Evolutionary conservation across 2,797 vertebrate species (phyloP).

Genomic region (Enteromius viviparus): DNA sequence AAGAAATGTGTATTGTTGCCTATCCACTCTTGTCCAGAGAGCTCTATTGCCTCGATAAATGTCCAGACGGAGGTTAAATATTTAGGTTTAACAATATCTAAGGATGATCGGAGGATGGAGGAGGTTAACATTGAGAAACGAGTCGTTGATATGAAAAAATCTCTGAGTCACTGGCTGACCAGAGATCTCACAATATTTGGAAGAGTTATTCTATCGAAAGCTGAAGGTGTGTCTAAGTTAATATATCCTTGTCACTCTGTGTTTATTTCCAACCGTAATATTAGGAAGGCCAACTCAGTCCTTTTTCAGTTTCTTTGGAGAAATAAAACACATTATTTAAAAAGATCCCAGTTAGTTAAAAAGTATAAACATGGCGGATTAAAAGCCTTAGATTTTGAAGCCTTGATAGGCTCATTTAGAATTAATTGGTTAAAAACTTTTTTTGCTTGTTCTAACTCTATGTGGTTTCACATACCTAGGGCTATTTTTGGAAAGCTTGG

Average conservation of each 20-base stretch:
- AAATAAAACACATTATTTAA: too few species aligned
- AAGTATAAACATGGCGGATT: neutral
- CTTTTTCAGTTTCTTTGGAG: too few species aligned
- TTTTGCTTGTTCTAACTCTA: neutral
- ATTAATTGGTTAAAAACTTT: neutral
- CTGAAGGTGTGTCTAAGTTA: neutral
- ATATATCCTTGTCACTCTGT: neutral
- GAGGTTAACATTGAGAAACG: neutral
- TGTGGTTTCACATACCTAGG: constrained; percentile 11
- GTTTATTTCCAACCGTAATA: neutral
- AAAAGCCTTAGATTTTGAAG: neutral
- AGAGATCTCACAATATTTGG: constrained; percentile 1
- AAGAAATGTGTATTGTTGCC: constrained; percentile 1
- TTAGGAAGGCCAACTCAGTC: too few species aligned
- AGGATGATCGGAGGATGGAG: neutral
- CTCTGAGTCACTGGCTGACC: neutral
- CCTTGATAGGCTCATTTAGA: neutral
- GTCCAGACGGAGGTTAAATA: constrained; percentile 19
- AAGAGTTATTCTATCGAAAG: neutral
- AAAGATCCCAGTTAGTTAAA: neutral
- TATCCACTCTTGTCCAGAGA: constrained; percentile 16
- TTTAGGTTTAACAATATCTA: neutral
- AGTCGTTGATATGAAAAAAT: neutral
- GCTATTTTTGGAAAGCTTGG: too few species aligned
- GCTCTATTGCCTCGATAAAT: constrained; percentile 29